A percentile compares a stretch with the other conserved stretches of the same genome.
Conservation (phyloP, 2,113 vertebrate species). For the Hippocampus zosterae region DNA sequence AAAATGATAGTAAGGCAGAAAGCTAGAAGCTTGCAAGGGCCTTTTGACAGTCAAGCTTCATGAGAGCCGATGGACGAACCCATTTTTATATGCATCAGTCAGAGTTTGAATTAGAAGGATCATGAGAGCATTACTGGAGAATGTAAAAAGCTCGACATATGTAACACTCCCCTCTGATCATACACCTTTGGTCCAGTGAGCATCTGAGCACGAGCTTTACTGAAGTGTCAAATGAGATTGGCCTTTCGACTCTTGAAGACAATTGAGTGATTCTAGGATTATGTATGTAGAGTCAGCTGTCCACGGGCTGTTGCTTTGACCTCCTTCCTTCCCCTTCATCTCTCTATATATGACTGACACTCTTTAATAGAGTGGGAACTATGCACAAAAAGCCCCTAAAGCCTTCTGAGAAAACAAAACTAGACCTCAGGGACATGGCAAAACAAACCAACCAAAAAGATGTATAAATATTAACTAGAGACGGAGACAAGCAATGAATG, state of each 20-base stretch:
- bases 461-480: slow-evolving; percentile 15
- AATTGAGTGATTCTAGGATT: slow-evolving; percentile 21
- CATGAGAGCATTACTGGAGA: neutral
- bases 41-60: slow-evolving; percentile 49
- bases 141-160: neutral
- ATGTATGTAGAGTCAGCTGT: slow-evolving; percentile 23
- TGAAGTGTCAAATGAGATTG: slow-evolving; percentile 12
- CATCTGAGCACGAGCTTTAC: slow-evolving; percentile 9
- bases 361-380: slow-evolving; percentile 38
- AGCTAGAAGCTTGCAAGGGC: slow-evolving; percentile 29
- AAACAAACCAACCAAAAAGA: slow-evolving; percentile 33
- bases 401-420: slow-evolving; percentile 37
- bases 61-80: slow-evolving; percentile 24
- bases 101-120: slow-evolving; percentile 7
- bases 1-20: slow-evolving; percentile 70
- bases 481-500: slow-evolving; percentile 8
- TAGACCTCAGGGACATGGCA: slow-evolving; percentile 7
- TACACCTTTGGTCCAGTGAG: neutral
- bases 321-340: neutral
- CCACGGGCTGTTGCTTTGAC: slow-evolving; percentile 7
- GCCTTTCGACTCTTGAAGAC: slow-evolving; percentile 10
- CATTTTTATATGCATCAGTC: slow-evolving; percentile 33
- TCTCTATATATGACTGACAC: slow-evolving; percentile 16
- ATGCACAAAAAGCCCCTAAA: slow-evolving; percentile 29
- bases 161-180: neutral